Conservation (phyloP, 2,888 invertebrate species). For the Aporophyla lueneburgensis region DNA sequence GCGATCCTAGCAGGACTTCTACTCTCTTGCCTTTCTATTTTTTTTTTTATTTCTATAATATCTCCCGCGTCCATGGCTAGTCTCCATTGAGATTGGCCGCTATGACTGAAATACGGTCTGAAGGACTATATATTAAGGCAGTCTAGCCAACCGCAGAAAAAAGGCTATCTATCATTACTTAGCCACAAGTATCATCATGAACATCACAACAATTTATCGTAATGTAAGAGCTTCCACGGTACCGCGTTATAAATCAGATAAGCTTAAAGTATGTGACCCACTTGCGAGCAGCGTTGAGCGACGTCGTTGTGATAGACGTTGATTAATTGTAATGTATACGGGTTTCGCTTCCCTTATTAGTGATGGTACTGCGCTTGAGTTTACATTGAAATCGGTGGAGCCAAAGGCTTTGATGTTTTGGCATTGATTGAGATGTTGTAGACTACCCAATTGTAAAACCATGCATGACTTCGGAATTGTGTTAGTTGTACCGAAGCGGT, state of each 20-base stretch:
- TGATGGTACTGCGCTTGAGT: slow-evolving; percentile 14
- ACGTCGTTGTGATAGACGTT: slow-evolving; percentile 39
- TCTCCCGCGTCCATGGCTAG: no score
- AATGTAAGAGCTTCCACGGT: slow-evolving; percentile 28
- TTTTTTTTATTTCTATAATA: no score
- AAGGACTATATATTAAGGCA: no score
- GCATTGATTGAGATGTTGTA: background rate
- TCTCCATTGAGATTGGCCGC: no score
- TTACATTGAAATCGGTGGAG: slow-evolving; percentile 24
- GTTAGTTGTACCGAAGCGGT: background rate
- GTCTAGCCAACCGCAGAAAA: no score
- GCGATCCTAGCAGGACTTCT: no score
- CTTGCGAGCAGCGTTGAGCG: slow-evolving; percentile 27
- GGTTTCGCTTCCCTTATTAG: slow-evolving; percentile 28
- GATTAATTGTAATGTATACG: slow-evolving; percentile 53
- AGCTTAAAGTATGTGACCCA: slow-evolving; percentile 56
- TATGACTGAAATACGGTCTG: no score
- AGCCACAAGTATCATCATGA: background rate
- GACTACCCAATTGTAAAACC: background rate
- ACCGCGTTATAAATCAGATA: slow-evolving; percentile 34
- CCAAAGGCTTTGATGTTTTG: slow-evolving; percentile 18
- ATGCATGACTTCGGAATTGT: background rate
- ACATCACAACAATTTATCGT: slow-evolving; percentile 19
- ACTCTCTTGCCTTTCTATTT: no score
- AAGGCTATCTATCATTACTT: background rate